Evolutionary conservation across 2,113 vertebrate species (phyloP).

Genomic region (Isurus oxyrinchus): DNA sequence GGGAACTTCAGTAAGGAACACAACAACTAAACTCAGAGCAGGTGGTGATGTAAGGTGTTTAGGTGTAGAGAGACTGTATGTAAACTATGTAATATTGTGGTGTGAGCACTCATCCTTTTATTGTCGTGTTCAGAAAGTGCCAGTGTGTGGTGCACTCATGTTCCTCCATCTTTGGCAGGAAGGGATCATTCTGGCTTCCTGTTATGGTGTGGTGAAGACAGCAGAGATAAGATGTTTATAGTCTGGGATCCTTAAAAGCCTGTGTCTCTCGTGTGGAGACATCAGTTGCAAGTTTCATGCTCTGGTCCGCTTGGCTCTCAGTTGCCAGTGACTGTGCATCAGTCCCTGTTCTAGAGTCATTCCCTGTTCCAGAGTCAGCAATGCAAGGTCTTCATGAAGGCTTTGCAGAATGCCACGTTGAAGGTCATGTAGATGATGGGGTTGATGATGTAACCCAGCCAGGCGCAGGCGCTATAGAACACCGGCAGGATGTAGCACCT

Average conservation of each 20-base stretch:
- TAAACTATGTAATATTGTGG: not conserved
- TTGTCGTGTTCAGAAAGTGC: not conserved
- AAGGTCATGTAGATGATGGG: slow-evolving; percentile 65
- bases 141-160: no score
- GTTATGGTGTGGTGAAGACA: not conserved
- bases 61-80: not conserved
- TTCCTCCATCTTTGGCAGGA: not conserved
- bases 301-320: no score
- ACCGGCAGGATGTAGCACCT: slow-evolving; percentile 60
- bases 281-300: no score
- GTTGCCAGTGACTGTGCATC: no score
- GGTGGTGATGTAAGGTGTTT: not conserved
- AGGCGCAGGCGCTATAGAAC: slow-evolving; percentile 62
- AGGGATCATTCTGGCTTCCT: not conserved
- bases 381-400: slow-evolving; percentile 61
- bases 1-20: not conserved
- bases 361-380: slow-evolving; percentile 47
- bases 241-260: no score
- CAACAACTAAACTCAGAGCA: not conserved
- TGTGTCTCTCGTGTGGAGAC: no score
- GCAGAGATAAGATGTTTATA: no score
- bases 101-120: not conserved
- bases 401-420: slow-evolving; percentile 59
- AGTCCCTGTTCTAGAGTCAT: slow-evolving; percentile 38
- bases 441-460: slow-evolving; percentile 57